These are phyloP conservation scores for Pipra filicauda DNA, from an alignment of 2,113 vertebrate genomes.

Conservation along the genomic window DNA sequence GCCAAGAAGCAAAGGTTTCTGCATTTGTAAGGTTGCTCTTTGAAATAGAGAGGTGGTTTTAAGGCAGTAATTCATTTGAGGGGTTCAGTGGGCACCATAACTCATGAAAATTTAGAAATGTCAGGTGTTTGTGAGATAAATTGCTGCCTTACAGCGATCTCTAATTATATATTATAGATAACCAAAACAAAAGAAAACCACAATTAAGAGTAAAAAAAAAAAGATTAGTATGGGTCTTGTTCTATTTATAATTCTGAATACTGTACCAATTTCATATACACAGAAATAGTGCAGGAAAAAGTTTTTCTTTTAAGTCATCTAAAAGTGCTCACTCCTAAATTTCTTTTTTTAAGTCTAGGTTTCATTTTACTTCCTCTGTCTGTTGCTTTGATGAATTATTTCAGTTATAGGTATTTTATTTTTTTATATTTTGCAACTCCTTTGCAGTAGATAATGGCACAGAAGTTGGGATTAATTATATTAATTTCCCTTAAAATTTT, in stretches of 20 bases:
- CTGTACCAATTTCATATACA: neutral
- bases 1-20: slow-evolving; percentile 1
- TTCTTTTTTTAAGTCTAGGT: neutral
- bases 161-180: slow-evolving; percentile 28
- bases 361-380: neutral
- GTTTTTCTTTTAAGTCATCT: neutral
- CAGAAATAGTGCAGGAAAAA: neutral
- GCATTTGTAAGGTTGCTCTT: neutral
- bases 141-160: neutral
- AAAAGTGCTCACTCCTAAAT: neutral
- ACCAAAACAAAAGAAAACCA: neutral
- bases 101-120: slow-evolving; percentile 28
- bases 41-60: neutral
- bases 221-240: neutral
- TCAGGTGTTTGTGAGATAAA: slow-evolving; percentile 8
- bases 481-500: neutral
- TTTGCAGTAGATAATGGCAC: neutral
- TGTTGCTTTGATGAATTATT: neutral
- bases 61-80: slow-evolving; percentile 17
- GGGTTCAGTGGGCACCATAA: neutral
- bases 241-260: neutral
- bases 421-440: neutral
- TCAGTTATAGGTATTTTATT: neutral
- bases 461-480: neutral
- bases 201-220: neutral